Conservation (phyloP, 2,113 vertebrate species). For the Crotalus viridis region DNA sequence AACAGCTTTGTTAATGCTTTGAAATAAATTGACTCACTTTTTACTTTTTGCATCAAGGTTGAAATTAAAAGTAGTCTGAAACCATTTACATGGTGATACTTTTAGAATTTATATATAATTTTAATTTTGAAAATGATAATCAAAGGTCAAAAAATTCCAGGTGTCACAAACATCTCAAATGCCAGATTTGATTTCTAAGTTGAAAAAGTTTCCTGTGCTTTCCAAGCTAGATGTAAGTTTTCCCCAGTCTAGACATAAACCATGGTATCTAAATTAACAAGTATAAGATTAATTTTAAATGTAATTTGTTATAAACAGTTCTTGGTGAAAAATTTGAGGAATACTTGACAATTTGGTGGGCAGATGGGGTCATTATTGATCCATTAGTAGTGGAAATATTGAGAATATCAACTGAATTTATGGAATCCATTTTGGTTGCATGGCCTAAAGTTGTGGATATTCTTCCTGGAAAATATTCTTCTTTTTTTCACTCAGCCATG, state of each 20-base stretch:
- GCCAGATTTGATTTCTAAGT: neutral
- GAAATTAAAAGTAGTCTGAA: neutral
- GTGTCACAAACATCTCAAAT: neutral
- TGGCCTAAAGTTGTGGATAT: neutral
- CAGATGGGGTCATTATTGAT: neutral
- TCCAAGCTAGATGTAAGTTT: neutral
- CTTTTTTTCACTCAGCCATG: neutral
- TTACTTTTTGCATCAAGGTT: neutral
- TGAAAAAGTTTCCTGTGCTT: neutral
- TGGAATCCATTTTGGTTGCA: neutral
- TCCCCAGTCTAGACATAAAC: neutral
- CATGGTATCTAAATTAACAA: neutral
- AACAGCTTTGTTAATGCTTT: neutral
- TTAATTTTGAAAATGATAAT: neutral
- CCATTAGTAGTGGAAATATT: neutral
- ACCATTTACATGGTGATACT: neutral
- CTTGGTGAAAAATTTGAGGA: neutral
- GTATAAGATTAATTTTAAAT: neutral
- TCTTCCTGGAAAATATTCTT: neutral
- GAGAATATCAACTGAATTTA: neutral
- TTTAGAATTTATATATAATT: neutral
- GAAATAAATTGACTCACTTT: neutral
- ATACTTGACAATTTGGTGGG: neutral
- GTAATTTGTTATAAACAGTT: neutral
- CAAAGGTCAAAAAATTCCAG: neutral